Conservation (phyloP, 2,113 vertebrate species). For the Psophia crepitans region DNA sequence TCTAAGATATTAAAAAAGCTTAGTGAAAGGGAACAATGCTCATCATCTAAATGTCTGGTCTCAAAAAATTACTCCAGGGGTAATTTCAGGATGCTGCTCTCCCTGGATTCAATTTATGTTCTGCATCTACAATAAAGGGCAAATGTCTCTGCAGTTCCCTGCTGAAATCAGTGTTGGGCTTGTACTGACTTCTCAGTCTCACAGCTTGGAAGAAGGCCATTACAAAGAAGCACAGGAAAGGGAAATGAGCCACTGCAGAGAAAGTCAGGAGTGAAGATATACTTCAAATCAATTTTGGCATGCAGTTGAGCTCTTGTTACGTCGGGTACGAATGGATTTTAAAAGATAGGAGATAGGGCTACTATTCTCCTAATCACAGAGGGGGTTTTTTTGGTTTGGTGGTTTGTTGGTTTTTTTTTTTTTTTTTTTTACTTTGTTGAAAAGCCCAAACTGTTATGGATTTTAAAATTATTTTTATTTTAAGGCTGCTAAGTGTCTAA, state of each 20-base stretch:
- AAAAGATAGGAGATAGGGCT: slow-evolving; percentile 21
- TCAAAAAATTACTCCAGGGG: slow-evolving; percentile 38
- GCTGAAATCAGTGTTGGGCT: slow-evolving; percentile 52
- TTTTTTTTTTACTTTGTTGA: background rate
- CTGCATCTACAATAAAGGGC: slow-evolving; percentile 65
- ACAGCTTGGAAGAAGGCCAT: slow-evolving; percentile 57
- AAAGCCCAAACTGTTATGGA: background rate
- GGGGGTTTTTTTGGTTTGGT: background rate
- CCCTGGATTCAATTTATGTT: slow-evolving; percentile 32
- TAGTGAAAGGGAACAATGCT: background rate
- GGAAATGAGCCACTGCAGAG: slow-evolving; percentile 39
- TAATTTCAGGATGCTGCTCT: slow-evolving; percentile 25
- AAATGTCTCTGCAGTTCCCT: slow-evolving; percentile 57
- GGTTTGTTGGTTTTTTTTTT: too few relatives aligned
- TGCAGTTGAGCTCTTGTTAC: slow-evolving; percentile 45
- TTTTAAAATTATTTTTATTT: background rate
- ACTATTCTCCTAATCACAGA: background rate
- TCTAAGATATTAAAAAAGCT: slow-evolving; percentile 35
- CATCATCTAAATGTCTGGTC: slow-evolving; percentile 20
- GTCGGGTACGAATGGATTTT: slow-evolving; percentile 25
- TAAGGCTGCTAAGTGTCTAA: background rate
- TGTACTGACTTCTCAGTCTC: slow-evolving; percentile 33
- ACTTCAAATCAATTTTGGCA: slow-evolving; percentile 59
- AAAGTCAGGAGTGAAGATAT: slow-evolving; percentile 54
- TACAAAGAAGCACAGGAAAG: slow-evolving; percentile 31